These are phyloP conservation scores for Hydrolagus colliei DNA, from an alignment of 2,797 vertebrate genomes.

Conservation along the genomic window DNA sequence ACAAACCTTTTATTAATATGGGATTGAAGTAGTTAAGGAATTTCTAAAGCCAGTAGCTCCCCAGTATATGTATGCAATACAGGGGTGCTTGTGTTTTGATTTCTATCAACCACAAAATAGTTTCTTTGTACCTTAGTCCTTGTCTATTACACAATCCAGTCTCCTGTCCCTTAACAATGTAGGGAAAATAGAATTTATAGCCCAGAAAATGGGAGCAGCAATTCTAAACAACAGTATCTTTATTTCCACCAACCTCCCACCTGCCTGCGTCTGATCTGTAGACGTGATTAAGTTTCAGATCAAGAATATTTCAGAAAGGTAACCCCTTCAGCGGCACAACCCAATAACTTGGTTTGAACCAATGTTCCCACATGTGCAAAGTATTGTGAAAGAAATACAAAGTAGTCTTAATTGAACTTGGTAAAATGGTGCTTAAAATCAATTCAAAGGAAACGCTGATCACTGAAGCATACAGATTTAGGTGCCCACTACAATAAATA, in stretches of 20 bases:
- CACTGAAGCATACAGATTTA: background rate
- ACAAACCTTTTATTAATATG: background rate
- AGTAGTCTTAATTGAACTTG: background rate
- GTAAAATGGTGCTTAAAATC: background rate
- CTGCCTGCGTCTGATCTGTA: background rate
- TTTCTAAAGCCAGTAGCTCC: background rate
- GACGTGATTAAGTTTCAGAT: constrained; percentile 4
- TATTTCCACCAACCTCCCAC: background rate
- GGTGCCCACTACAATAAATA: no score
- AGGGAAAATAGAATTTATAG: background rate
- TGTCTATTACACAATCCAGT: constrained; percentile 17
- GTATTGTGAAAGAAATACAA: background rate
- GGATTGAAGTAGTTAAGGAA: background rate
- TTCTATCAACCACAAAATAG: constrained; percentile 10
- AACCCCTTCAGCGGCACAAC: background rate
- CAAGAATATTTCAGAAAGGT: background rate
- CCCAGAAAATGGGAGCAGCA: constrained; percentile 17
- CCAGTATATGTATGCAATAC: background rate
- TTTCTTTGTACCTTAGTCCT: constrained; percentile 19
- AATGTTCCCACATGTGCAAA: background rate
- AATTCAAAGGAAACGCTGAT: background rate
- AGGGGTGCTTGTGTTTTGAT: background rate
- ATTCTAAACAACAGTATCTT: constrained; percentile 20
- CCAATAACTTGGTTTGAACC: background rate
- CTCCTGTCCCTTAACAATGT: constrained; percentile 13